A percentile compares a stretch with the other conserved stretches of the same genome.
Conservation (phyloP, 2,888 invertebrate genomes). For the Allygus modestus region DNA sequence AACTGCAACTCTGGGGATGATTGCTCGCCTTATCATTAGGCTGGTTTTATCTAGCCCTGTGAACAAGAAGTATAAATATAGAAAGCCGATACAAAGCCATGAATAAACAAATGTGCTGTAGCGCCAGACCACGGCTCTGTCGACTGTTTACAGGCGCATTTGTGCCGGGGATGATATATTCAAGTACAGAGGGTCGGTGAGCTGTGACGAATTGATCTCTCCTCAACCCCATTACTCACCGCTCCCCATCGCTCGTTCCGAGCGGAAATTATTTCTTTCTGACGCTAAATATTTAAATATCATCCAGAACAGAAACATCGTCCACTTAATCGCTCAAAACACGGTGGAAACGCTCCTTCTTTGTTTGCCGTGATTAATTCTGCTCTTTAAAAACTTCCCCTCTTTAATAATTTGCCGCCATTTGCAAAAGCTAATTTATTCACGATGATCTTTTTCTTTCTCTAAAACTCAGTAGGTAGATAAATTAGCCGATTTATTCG, state of each 20-base stretch:
- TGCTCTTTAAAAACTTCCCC: conserved; percentile 41
- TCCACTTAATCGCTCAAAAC: conserved; percentile 39
- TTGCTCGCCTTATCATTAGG: no score
- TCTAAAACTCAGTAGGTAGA: background rate
- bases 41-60: no score
- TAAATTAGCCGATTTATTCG: background rate
- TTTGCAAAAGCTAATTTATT: conserved; percentile 46
- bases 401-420: conserved; percentile 56
- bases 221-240: conserved; percentile 12
- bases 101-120: no score
- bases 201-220: conserved; percentile 1
- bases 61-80: no score
- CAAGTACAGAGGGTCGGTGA: background rate
- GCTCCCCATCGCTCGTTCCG: background rate
- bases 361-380: conserved; percentile 52
- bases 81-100: no score
- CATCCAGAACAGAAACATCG: conserved; percentile 35
- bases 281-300: conserved; percentile 50
- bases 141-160: background rate
- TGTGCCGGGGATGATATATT: background rate
- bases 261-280: conserved; percentile 54
- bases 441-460: conserved; percentile 37
- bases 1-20: no score
- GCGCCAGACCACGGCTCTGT: no score
- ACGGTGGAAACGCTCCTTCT: conserved; percentile 17